Base-by-base conservation (phyloP, 2,113 vertebrate species). In the Rana temporaria region DNA sequence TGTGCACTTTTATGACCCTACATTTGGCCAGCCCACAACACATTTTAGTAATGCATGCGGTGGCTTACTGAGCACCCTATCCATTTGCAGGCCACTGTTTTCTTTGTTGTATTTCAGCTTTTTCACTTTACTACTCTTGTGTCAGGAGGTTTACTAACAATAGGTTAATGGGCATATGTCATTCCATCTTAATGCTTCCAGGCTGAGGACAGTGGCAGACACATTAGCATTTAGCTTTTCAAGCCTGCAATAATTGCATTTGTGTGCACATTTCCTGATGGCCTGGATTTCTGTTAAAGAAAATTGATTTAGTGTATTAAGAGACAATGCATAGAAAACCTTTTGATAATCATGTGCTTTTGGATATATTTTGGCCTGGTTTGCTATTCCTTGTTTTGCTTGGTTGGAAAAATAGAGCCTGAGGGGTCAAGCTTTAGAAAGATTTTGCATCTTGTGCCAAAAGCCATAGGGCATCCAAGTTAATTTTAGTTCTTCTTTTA, bases 191-290 rank as follows among this genome's bases (percentile, higher is more conserved):
- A 71, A 48, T 70, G 65, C 53, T 22, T 42, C 55, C 70, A 68
- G 15, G 4, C 17, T 81, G 22, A 62, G 1, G 0, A 26, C 81
- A 71, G 26, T 82, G 78, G 79, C 62, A 84, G 88, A 85, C 66
- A 86, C 84, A 78, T 86, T 82, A 78, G 71, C 74, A 55, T 86
- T 90, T 79, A 72, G 74, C 84, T 66, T 85, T 81, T 65, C 87
- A 79, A 76, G 72, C 63, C 65, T 57, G 22, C 48, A 38, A 12
- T 90, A 90, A 91, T 89, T 90, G 85, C 84, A 89, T 91, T 91
- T 87, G 85, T 84, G 81, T 85, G 85, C 89, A 89, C 87, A 88
- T 87, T 68, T 90, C 88, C 84, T 89, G 79, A 80, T 88, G 89
- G 85, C 87, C 90, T 89, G 81, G 60, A 87, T 89, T 89, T 82